Evolutionary conservation across 35 echinoderm and acorn worm genomes (phyloP), one percentile per base, ranked within the genome.

Genomic region (Diadema setosum): DNA sequence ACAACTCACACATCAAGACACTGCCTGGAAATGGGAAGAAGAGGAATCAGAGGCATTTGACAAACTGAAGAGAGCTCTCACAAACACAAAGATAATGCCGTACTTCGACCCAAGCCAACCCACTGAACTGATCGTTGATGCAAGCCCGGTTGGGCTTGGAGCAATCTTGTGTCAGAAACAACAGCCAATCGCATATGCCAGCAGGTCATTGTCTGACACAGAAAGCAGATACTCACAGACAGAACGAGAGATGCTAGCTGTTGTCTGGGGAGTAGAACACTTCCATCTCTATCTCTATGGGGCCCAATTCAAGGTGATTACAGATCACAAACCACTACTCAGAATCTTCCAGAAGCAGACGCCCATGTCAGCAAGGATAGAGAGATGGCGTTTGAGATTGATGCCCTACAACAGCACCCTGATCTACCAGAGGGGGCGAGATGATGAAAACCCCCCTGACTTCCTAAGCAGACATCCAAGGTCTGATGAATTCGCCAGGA

Each of bases 51-150:
- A 48, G 11, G 64, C 64, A 14, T 15, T 87, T 30, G 16, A 49
- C 2, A 6, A 42, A 24, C 16, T 75, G 4, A 48, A 87, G n/a
- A 25, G 34, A 3, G 15, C 2, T 27, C 27, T 87, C 4, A 27
- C 74, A 11, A 57, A 61, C 40, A 81, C 78, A 46, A 45, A 34
- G 1, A 85, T 81, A 9, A 82, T 92, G 81, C 61, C 85, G 40
- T 97, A 93, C 58, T 97, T 97, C 23, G 59, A 89, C 59, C 86
- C 61, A 2, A n/a, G 16, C 4, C 82, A 84, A n/a, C 42, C 48
- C 5, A 96, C 90, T 0, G 85, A 88, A 45, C 31, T 92, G 9
- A 16, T 88, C 25, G 85, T 92, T 18, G 85, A 96, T 81, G 94
- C 94, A 5, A 96, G 89, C 59, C 89, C 81, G 25, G 56, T 90